Percentiles rank a stretch among this genome's conserved stretches.
Evolutionary conservation across 2,888 invertebrate genomes (phyloP).

Genomic region (Mystacides longicornis): DNA sequence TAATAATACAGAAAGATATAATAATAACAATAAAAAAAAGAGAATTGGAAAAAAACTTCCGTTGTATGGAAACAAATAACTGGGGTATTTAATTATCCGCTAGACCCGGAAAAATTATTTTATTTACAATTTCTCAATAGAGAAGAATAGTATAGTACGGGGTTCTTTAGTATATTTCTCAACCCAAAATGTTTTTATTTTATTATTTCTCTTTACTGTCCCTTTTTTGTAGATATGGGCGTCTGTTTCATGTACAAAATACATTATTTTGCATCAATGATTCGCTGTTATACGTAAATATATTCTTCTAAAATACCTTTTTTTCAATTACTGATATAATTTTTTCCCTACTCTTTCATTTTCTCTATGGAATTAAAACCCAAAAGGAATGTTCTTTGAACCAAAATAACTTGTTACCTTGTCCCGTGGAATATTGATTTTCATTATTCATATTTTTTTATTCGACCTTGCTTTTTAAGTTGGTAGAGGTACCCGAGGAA

Average conservation of each 20-base stretch:
- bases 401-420: background rate
- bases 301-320: background rate
- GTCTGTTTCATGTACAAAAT: conserved; percentile 2
- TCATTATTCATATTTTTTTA: too few relatives aligned
- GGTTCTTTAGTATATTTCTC: background rate
- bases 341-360: background rate
- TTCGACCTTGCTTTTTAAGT: too few relatives aligned
- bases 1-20: background rate
- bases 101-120: background rate
- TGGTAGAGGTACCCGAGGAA: too few relatives aligned
- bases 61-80: background rate
- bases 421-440: too few relatives aligned
- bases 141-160: background rate
- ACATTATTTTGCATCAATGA: background rate
- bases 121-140: background rate
- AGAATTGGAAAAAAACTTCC: background rate
- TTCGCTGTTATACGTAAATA: background rate
- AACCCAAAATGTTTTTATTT: background rate
- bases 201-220: background rate
- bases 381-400: background rate
- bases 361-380: background rate
- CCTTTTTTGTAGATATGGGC: background rate
- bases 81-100: background rate
- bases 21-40: background rate
- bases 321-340: background rate